Base-by-base conservation (phyloP, 1,140 invertebrate genomes). In the Heliconius nattereri region DNA sequence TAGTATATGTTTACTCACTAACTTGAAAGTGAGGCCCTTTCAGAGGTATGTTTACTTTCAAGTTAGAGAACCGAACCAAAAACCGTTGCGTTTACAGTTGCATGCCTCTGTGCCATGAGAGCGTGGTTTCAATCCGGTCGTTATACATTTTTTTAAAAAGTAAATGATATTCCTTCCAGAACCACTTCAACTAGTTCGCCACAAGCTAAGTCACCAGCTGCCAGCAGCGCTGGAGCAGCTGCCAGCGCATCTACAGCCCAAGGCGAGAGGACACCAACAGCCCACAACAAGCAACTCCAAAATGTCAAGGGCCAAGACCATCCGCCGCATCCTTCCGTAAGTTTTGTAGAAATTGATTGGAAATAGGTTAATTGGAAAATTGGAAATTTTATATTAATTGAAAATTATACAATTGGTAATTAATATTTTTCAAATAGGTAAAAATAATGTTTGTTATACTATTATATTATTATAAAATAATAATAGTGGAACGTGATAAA, bases 301-400 rank as follows among this genome's bases (percentile, higher is more conserved):
- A 97, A 97, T 95, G 97, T 97, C 90, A 97, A 97, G 94, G 96
- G 95, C 71, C 94, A 94, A 74, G 93, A 93, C 84, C 91, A 93
- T 13, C 92, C 89, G 79, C 95, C 91, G 96, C 97, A 97, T 95
- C 97, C 97, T 80, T 97, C 97, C 94, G 97, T 97, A 95, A 96
- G 96, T 95, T 86, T 26, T 32, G 20, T 45, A 26, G 23, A 52
- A 78, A 54, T 45, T 37, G 29, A 45, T 45, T 45, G 13, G 13
- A 73, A 73, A 76, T 40, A 75, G 54, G 40, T 40, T 37, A 54
- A 49, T 70, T 79, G 6, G 75, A 74, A 78, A 77, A 7, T 49
- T 81, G 16, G 20, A 57, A 52, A 66, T 49, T 71, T 16, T 45
- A 45, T 16, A 3, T 5, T 45, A 45, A 45, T 49, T 81, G 19